Percentiles rank a stretch among this genome's conserved stretches.
Evolutionary conservation across 2,888 invertebrate genomes (phyloP).

Genomic region (Erynnis tages): DNA sequence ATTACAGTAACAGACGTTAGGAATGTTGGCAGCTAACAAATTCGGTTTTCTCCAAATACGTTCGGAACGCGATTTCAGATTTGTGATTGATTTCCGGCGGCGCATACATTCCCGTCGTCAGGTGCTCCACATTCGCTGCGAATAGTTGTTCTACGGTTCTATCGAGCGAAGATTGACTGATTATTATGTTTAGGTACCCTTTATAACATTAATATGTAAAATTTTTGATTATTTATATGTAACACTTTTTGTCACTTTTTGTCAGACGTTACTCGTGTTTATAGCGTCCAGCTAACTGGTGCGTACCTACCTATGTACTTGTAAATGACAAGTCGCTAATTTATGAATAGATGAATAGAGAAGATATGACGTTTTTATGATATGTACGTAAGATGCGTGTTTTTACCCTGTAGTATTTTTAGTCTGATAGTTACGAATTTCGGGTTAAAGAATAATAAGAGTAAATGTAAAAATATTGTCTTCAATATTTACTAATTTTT

Average conservation of each 20-base stretch:
- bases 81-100: conserved; percentile 41
- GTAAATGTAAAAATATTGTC: no score
- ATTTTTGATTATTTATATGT: no score
- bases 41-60: conserved; percentile 37
- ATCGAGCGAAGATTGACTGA: conserved; percentile 37
- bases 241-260: no score
- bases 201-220: no score
- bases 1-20: conserved; percentile 33
- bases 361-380: no score
- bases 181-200: conserved; percentile 32
- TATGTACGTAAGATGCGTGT: no score
- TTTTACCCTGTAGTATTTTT: no score
- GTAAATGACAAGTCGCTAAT: no score
- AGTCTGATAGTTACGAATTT: no score
- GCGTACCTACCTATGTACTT: not conserved
- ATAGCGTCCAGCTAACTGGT: not conserved
- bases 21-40: conserved; percentile 35
- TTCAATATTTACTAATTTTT: no score
- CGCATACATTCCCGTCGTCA: conserved; percentile 34
- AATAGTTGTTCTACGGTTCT: conserved; percentile 39
- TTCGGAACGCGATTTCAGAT: conserved; percentile 38
- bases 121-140: conserved; percentile 32
- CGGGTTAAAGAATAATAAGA: no score
- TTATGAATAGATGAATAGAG: no score
- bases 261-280: not conserved